Conservation (phyloP, 1,140 invertebrate genomes). For the Metaphire vulgaris region DNA sequence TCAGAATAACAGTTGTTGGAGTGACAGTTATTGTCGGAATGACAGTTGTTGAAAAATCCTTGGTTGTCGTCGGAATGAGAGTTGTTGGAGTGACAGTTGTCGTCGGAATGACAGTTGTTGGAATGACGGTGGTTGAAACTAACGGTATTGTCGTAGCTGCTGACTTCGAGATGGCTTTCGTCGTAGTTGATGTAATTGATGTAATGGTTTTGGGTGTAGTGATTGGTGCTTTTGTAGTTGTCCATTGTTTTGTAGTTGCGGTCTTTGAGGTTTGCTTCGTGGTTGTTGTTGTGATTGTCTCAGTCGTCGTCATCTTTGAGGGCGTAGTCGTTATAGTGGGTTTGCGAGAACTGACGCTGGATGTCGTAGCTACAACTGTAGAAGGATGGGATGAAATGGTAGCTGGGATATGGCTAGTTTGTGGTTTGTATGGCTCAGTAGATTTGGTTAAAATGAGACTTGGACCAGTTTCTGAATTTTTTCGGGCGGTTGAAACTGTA, state of each 20-base stretch:
- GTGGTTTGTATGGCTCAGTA: no score
- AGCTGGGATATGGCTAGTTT: no score
- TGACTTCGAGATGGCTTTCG: background rate
- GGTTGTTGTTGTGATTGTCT: background rate
- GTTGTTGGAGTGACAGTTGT: background rate
- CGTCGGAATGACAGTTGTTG: background rate
- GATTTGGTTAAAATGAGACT: no score
- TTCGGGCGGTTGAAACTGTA: no score
- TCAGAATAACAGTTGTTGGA: background rate
- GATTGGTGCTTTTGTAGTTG: background rate
- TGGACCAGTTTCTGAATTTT: no score
- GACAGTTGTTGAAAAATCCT: background rate
- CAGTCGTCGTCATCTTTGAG: background rate
- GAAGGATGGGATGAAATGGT: no score
- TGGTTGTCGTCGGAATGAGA: background rate
- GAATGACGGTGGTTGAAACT: no score
- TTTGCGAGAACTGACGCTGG: no score
- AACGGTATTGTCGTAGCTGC: background rate
- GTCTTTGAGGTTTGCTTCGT: background rate
- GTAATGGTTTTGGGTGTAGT: background rate
- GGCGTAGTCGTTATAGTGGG: background rate
- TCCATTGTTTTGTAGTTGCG: background rate
- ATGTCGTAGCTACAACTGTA: no score
- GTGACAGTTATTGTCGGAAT: background rate
- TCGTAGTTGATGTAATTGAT: no score